Evolutionary conservation across 1,140 invertebrate genomes (phyloP).

Genomic region (Fopius arisanus): DNA sequence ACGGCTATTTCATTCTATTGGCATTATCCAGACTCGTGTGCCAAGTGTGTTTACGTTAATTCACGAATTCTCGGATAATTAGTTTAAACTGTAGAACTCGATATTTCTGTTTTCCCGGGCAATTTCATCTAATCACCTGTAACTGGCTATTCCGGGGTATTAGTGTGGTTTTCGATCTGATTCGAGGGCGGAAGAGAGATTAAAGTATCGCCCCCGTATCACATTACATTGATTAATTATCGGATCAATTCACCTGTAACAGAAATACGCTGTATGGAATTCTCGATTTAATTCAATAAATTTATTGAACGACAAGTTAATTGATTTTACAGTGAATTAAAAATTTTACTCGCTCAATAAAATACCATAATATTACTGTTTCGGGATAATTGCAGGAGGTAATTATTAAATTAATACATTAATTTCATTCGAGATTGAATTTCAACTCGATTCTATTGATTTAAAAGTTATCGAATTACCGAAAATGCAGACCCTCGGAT

Average conservation of each 20-base stretch:
- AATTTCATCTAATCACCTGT: neutral
- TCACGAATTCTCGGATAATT: constrained; percentile 19
- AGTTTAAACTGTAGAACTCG: constrained; percentile 12
- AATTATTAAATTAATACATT: neutral
- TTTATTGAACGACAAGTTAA: neutral
- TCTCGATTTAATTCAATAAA: neutral
- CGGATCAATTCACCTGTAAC: neutral
- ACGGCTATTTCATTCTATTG: constrained; percentile 18
- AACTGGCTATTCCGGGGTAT: neutral
- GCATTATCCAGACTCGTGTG: neutral
- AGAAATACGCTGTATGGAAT: neutral
- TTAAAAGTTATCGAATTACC: neutral
- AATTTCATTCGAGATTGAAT: too few relatives aligned
- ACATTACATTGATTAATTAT: neutral
- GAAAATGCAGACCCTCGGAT: neutral
- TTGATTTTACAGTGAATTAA: too few relatives aligned
- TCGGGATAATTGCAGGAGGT: neutral
- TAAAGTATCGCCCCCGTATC: neutral
- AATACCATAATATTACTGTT: too few relatives aligned
- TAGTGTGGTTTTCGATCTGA: neutral
- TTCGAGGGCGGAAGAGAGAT: neutral
- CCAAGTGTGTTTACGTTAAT: constrained; percentile 17
- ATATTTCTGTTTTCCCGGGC: constrained; percentile 4
- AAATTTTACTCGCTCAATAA: too few relatives aligned
- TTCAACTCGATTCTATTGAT: neutral